These are phyloP conservation scores for Macrochelys suwanniensis DNA, from an alignment of 2,797 vertebrate genomes.

Conservation along the genomic window DNA sequence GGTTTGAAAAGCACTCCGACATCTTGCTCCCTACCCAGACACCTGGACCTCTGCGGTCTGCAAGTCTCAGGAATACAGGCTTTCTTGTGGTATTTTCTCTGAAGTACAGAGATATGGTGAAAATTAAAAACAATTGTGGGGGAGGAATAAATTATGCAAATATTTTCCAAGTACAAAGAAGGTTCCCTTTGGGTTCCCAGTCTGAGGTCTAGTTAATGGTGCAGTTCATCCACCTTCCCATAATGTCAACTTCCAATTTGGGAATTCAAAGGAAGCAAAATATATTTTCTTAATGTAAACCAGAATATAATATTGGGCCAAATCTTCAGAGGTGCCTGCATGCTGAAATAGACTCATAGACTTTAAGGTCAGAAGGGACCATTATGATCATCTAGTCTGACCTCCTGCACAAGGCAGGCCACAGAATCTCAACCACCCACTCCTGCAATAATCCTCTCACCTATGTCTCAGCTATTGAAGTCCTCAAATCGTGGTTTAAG, in stretches of 20 bases:
- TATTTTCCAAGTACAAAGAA: not conserved
- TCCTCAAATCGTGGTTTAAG: too few relatives aligned
- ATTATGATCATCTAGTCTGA: too few relatives aligned
- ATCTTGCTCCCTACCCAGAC: not conserved
- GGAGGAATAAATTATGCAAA: not conserved
- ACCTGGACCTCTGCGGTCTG: not conserved
- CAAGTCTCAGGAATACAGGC: not conserved
- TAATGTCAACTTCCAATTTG: not conserved
- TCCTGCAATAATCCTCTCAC: too few relatives aligned
- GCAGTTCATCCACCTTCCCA: not conserved
- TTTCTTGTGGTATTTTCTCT: not conserved
- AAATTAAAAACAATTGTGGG: not conserved
- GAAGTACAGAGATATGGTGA: not conserved
- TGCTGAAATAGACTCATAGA: not conserved
- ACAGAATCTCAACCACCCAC: too few relatives aligned
- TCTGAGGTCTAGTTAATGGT: not conserved
- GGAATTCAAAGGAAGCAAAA: not conserved
- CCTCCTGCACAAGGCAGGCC: too few relatives aligned
- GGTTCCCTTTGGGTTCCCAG: rapidly evolving
- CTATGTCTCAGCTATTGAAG: too few relatives aligned
- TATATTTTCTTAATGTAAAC: not conserved
- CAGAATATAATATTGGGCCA: rapidly evolving
- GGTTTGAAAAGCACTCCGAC: not conserved
- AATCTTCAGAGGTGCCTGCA: not conserved
- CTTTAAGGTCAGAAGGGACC: too few relatives aligned